Percentiles rank a stretch among this genome's conserved stretches.
Conservation (phyloP, 2,797 vertebrate genomes). For the Acrossocheilus fasciatus region DNA sequence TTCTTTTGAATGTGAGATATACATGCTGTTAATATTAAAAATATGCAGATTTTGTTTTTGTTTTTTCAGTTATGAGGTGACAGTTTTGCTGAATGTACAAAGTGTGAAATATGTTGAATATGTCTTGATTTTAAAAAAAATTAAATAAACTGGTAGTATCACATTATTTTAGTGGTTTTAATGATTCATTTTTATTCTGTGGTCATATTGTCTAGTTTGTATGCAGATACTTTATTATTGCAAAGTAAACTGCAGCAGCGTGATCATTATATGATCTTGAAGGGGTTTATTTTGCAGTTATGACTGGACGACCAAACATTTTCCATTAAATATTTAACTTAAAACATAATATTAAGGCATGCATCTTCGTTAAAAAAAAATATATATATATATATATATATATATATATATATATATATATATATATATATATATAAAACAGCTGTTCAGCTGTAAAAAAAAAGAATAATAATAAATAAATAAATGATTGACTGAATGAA, state of each 20-base stretch:
- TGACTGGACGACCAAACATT: neutral
- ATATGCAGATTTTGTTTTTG: neutral
- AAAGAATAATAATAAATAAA: neutral
- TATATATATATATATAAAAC: too few species aligned
- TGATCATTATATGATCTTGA: neutral
- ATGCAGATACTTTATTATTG: neutral
- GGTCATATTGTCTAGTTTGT: neutral
- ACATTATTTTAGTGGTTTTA: neutral
- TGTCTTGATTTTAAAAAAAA: neutral
- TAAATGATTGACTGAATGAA: neutral
- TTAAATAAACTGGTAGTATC: neutral
- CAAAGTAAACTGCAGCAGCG: neutral
- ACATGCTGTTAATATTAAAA: neutral
- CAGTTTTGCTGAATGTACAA: conserved; percentile 36
- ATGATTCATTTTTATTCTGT: neutral
- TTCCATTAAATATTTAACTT: neutral
- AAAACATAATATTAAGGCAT: neutral
- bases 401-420: too few species aligned
- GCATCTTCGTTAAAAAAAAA: neutral
- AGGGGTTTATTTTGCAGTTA: neutral
- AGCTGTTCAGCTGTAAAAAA: neutral
- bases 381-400: too few species aligned
- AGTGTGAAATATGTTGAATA: conserved; percentile 46
- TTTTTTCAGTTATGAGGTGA: conserved; percentile 4
- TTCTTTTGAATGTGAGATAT: conserved; percentile 12